Evolutionary conservation across 30 jellyfish, hydroid and myxozoan genomes (phyloP).

Genomic region (Phacellophora camtschatica): DNA sequence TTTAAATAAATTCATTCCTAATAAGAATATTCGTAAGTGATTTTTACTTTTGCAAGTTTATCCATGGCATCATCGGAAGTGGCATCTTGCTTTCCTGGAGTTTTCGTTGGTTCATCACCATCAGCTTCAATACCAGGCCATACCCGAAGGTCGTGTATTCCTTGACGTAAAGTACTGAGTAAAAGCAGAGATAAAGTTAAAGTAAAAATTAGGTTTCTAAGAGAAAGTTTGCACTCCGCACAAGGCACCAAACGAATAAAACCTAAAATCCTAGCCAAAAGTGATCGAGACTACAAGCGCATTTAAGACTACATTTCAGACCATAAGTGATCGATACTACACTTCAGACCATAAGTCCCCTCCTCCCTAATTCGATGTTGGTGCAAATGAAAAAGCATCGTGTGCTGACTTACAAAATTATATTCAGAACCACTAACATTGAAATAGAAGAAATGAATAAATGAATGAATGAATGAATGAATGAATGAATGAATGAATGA

Average conservation of each 20-base stretch:
- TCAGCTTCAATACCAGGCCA: slow-evolving; percentile 99
- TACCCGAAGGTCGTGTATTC: slow-evolving; percentile 96
- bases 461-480: not conserved
- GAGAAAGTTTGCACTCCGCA: too few relatives aligned
- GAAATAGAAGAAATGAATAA: not conserved
- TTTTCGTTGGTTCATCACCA: slow-evolving; percentile 59
- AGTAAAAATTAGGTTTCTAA: too few relatives aligned
- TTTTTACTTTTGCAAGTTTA: slow-evolving; percentile 79
- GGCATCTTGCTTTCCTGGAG: slow-evolving; percentile 89
- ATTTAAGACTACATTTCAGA: too few relatives aligned
- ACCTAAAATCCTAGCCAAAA: too few relatives aligned
- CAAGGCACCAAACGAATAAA: too few relatives aligned
- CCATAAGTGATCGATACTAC: too few relatives aligned
- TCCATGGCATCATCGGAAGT: slow-evolving; percentile 80
- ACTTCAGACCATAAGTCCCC: too few relatives aligned
- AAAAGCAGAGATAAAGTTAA: not conserved
- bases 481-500: not conserved
- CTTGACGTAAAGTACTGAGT: slow-evolving; percentile 87
- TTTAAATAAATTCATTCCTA: not conserved
- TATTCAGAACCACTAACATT: too few relatives aligned
- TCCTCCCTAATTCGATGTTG: too few relatives aligned
- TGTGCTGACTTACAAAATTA: too few relatives aligned
- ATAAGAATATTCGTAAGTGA: not conserved
- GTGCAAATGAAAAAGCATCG: too few relatives aligned
- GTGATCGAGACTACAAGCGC: too few relatives aligned